phyloP scores from a whole-genome alignment of 2,888 invertebrate genomes.

The Drosophila prostipennis region DNA sequence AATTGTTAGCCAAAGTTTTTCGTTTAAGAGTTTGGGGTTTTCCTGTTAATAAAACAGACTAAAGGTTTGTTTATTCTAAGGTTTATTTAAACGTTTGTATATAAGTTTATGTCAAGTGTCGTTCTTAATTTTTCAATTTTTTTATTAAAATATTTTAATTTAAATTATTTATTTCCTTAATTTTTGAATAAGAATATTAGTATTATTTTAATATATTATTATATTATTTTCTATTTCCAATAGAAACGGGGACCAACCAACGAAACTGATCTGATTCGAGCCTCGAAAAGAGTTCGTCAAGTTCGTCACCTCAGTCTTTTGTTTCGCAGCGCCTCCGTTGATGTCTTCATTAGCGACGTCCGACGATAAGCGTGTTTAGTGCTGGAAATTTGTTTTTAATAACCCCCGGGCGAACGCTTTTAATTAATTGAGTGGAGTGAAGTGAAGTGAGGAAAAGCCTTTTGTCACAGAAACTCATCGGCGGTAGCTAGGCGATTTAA shows the following conservation, averaged over 20 bases:
- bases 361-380: constrained; percentile 54
- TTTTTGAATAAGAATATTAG: no score
- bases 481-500: constrained; percentile 64
- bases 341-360: constrained; percentile 61
- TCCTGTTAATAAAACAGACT: no score
- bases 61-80: no score
- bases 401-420: constrained; percentile 60
- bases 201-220: no score
- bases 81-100: no score
- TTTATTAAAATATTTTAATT: no score
- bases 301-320: constrained; percentile 78
- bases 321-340: constrained; percentile 56
- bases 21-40: not conserved
- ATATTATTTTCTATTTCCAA: no score
- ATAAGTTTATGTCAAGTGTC: no score
- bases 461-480: constrained; percentile 54
- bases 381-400: constrained; percentile 73
- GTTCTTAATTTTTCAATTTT: no score
- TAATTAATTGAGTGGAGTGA: constrained; percentile 64
- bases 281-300: constrained; percentile 39
- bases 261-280: not conserved
- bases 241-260: not conserved
- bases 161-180: no score
- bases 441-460: constrained; percentile 41
- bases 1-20: constrained; percentile 7